These are phyloP conservation scores for Brassicogethes aeneus DNA, from an alignment of 2,888 invertebrate species.

Conservation along the genomic window DNA sequence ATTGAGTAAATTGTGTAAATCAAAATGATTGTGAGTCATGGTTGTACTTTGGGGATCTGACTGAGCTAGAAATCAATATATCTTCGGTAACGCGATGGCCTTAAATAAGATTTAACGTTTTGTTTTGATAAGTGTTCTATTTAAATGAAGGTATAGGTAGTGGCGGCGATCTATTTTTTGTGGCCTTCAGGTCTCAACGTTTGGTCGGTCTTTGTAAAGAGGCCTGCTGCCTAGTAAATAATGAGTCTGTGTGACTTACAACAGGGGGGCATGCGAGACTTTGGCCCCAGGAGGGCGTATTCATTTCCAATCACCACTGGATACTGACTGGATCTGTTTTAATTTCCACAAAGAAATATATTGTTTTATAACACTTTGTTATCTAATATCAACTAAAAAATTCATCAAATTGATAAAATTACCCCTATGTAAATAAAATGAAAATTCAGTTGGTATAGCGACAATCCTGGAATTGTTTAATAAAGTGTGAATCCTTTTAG, in stretches of 20 bases:
- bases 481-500: too few species aligned
- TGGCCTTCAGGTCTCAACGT: conserved; percentile 21
- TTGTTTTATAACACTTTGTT: conserved; percentile 36
- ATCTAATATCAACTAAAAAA: conserved; percentile 18
- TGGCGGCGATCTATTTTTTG: conserved; percentile 11
- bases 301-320: conserved; percentile 43
- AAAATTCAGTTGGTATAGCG: too few species aligned
- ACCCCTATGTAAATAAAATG: too few species aligned
- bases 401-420: too few species aligned
- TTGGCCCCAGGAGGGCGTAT: conserved; percentile 37
- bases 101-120: conserved; percentile 5
- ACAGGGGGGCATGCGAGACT: conserved; percentile 37
- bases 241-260: conserved; percentile 39
- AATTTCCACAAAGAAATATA: conserved; percentile 39
- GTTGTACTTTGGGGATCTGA: too few species aligned
- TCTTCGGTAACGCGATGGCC: background rate
- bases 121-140: conserved; percentile 21
- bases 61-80: background rate
- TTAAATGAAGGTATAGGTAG: conserved; percentile 16
- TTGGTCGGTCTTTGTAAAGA: conserved; percentile 34
- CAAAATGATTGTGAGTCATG: too few species aligned
- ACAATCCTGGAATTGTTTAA: too few species aligned
- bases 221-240: conserved; percentile 36
- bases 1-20: too few species aligned
- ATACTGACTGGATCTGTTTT: conserved; percentile 39